Conservation (phyloP, 2,113 vertebrate genomes). For the Butastur rufipennis region DNA sequence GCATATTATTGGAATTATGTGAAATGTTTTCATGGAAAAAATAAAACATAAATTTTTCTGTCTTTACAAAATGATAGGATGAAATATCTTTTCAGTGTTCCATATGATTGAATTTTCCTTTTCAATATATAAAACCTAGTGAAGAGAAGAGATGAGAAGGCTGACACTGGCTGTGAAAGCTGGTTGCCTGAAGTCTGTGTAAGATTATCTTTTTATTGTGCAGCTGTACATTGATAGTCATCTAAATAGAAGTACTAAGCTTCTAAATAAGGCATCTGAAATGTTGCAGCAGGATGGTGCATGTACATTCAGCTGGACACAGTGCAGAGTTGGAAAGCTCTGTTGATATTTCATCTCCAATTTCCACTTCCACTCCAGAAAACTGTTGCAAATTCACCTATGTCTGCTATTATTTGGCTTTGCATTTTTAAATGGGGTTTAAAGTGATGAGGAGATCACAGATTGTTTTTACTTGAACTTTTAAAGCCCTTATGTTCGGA, state of each 20-base stretch:
- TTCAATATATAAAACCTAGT: not conserved
- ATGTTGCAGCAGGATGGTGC: not conserved
- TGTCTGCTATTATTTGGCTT: not conserved
- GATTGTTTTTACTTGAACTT: not conserved
- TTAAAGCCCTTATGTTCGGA: not conserved
- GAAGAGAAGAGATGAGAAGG: not conserved
- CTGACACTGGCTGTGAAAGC: not conserved
- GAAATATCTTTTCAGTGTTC: not conserved
- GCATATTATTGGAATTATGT: not conserved
- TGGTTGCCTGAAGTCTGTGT: not conserved
- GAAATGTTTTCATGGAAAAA: not conserved
- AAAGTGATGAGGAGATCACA: not conserved
- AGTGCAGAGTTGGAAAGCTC: not conserved
- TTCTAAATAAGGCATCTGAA: not conserved
- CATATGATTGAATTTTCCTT: not conserved
- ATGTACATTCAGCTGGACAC: not conserved
- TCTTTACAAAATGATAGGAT: not conserved
- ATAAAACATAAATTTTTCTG: not conserved
- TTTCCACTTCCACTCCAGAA: not conserved
- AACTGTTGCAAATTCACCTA: not conserved
- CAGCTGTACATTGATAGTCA: not conserved
- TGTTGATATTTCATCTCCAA: not conserved
- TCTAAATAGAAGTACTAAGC: not conserved
- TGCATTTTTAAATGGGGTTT: not conserved
- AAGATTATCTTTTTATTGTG: not conserved